Conservation (phyloP, 2,797 vertebrate species). For the Gymnodraco acuticeps region DNA sequence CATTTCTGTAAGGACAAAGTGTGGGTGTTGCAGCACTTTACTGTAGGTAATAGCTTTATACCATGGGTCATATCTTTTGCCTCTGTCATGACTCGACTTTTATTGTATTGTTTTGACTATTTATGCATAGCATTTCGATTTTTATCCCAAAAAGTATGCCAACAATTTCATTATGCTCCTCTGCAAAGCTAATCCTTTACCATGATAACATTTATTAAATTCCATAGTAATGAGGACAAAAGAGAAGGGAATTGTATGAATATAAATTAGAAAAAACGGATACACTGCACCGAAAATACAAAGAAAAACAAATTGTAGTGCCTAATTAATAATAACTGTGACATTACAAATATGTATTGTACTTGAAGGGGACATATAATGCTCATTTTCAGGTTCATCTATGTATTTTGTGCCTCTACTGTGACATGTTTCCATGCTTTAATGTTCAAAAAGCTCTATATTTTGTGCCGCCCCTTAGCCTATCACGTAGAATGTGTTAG, state of each 20-base stretch:
- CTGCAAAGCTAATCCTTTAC: conserved; percentile 10
- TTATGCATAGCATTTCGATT: conserved; percentile 11
- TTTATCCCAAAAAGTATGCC: neutral
- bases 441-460: too few species aligned
- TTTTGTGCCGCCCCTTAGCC: too few species aligned
- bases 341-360: conserved; percentile 22
- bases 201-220: neutral
- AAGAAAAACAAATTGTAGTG: neutral
- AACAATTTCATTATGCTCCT: neutral
- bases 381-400: too few species aligned
- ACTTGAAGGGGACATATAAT: neutral
- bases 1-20: conserved; percentile 35
- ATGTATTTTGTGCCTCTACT: too few species aligned
- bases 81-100: neutral
- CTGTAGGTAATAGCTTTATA: conserved; percentile 11
- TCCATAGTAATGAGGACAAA: neutral
- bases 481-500: too few species aligned
- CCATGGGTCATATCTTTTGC: conserved; percentile 2
- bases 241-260: neutral
- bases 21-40: conserved; percentile 11
- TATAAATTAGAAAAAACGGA: neutral
- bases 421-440: too few species aligned
- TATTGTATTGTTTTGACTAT: conserved; percentile 14
- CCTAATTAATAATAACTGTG: neutral
- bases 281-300: neutral